Evolutionary conservation across 2,113 vertebrate species (phyloP), one percentile per base, ranked within the genome.

Genomic region (Oplegnathus fasciatus): DNA sequence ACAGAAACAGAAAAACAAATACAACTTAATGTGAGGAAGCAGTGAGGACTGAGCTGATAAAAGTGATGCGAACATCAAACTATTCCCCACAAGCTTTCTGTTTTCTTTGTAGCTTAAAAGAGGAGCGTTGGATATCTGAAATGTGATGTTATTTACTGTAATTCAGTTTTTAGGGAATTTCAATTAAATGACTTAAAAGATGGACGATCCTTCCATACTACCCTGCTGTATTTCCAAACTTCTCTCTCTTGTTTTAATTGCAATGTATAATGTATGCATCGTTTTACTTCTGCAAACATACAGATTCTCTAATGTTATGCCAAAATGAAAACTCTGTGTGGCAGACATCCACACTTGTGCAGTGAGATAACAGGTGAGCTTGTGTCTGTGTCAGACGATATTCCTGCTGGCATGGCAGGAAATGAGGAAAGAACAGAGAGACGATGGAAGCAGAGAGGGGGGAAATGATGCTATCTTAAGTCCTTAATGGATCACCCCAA

Each of bases 401-500:
- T 77, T 85, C 55, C 40, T 17, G 65, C 40, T 77, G 80, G 26
- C 72, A 18, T 67, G 24, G 46, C 73, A 64, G 73, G 69, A 85
- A 82, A 84, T 86, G 66, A 83, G 46, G 34, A 65, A 52, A 78
- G 62, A 80, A 70, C 46, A 44, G 32, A 75, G 30, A 28, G 37
- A 66, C 30, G 70, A 75, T 77, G 57, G 73, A 76, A 75, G 48
- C 71, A 64, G 61, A 67, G 11, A 82, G 81, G 65, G 81, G 65
- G 34, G 64, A 91, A 78, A 85, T 82, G 9, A 80, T 85, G 77
- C 72, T 86, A 89, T 90, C 85, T 86, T 4, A 64, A 80, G 80
- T 80, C 68, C 78, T 71, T 67, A 75, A 72, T 80, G 68, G 57
- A 66, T 89, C 69, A 71, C 15, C 54, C 32, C 30, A 82, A 89